These are phyloP conservation scores for Ditylenchus weischeri DNA, from an alignment of 2,888 invertebrate species.

Conservation along the genomic window DNA sequence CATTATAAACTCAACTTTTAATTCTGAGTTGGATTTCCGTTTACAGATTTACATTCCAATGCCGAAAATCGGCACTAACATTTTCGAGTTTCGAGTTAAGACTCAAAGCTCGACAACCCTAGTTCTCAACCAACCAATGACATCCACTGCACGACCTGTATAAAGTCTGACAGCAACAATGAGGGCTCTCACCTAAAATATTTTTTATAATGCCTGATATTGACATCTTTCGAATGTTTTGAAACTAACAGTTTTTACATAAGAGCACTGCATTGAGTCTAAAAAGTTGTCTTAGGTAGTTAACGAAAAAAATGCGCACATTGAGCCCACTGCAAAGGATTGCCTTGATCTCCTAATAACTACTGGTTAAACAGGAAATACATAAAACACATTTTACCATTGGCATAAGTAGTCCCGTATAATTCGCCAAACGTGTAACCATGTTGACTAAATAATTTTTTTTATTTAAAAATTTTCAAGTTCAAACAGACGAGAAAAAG, in stretches of 20 bases:
- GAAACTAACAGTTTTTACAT: slow-evolving; percentile 37
- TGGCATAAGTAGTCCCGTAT: slow-evolving; percentile 57
- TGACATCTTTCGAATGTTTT: neutral
- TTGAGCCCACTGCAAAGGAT: slow-evolving; percentile 55
- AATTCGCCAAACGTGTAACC: slow-evolving; percentile 48
- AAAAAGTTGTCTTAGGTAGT: neutral
- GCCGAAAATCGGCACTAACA: too few relatives aligned
- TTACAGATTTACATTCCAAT: too few relatives aligned
- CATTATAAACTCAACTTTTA: too few relatives aligned
- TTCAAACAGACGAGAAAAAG: slow-evolving; percentile 18
- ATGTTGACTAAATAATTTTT: slow-evolving; percentile 28
- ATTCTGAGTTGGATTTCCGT: too few relatives aligned
- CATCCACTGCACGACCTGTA: slow-evolving; percentile 55
- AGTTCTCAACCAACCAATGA: slow-evolving; percentile 41
- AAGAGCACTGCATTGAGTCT: slow-evolving; percentile 55
- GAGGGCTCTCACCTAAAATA: slow-evolving; percentile 49
- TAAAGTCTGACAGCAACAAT: slow-evolving; percentile 57
- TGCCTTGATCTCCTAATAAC: slow-evolving; percentile 45
- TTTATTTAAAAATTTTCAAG: neutral
- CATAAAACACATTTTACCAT: slow-evolving; percentile 33
- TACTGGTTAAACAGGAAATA: neutral
- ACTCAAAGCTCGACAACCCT: too few relatives aligned
- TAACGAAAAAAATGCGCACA: slow-evolving; percentile 13
- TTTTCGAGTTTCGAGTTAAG: too few relatives aligned
- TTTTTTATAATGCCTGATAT: neutral